A percentile compares a stretch with the other conserved stretches of the same genome.
phyloP scores from a whole-genome alignment of 2,888 invertebrate species.

The Odontothrips loti region DNA sequence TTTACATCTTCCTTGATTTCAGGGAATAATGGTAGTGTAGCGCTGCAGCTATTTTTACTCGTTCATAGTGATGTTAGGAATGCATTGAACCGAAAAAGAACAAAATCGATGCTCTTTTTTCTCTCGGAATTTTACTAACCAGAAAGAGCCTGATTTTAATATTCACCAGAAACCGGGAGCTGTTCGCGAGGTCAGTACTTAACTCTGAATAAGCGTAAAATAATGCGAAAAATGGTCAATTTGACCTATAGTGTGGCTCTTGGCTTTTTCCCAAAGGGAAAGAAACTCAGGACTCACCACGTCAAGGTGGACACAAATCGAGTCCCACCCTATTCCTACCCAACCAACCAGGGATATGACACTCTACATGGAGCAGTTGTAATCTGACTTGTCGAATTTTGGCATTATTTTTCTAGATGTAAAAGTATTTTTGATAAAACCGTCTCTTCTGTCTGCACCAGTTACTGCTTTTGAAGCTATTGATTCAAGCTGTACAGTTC shows the following conservation, averaged over 20 bases:
- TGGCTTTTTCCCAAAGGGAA: neutral
- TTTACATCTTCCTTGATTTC: too few relatives aligned
- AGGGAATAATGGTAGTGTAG: too few relatives aligned
- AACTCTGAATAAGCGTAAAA: too few relatives aligned
- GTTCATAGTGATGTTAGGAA: too few relatives aligned
- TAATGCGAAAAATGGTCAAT: too few relatives aligned
- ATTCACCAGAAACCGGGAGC: too few relatives aligned
- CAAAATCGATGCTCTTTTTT: too few relatives aligned
- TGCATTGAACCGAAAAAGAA: too few relatives aligned
- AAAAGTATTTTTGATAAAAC: neutral
- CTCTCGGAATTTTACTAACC: too few relatives aligned
- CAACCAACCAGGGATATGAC: constrained; percentile 6
- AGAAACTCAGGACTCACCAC: constrained; percentile 7
- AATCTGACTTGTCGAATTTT: neutral
- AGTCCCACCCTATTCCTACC: constrained; percentile 2
- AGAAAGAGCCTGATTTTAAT: too few relatives aligned
- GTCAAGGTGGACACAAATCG: neutral
- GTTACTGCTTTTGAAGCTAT: neutral
- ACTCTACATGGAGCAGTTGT: neutral
- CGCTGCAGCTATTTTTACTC: too few relatives aligned
- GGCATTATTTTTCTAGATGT: neutral
- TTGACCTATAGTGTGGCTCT: constrained; percentile 12
- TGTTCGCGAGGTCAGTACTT: too few relatives aligned
- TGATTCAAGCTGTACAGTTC: neutral
- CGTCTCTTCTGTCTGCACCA: neutral